Evolutionary conservation across 2,797 vertebrate species (phyloP).

Genomic region (Gallinago solitaria): DNA sequence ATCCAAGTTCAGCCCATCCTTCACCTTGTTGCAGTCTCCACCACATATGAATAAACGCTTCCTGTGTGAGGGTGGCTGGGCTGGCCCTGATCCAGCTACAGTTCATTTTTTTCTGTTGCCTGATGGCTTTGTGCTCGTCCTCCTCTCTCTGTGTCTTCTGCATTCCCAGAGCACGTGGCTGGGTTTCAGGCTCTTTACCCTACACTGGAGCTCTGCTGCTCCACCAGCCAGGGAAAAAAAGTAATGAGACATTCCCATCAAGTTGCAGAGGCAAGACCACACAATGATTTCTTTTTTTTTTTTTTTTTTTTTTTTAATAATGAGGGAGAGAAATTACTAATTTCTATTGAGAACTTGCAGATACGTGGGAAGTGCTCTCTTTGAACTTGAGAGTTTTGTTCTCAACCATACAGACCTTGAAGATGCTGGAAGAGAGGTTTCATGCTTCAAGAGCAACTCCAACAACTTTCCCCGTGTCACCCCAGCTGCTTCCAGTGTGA

Average conservation of each 20-base stretch:
- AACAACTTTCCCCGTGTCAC: neutral
- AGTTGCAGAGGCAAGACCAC: neutral
- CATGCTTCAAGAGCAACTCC: neutral
- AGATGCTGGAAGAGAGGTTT: neutral
- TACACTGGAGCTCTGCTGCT: neutral
- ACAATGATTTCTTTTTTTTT: neutral
- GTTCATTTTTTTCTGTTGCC: neutral
- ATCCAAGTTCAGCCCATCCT: neutral
- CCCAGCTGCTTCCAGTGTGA: neutral
- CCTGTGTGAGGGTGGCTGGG: neutral
- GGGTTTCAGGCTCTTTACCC: neutral
- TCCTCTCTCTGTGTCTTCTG: neutral
- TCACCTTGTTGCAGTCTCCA: neutral
- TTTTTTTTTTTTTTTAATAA: neutral
- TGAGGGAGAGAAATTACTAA: neutral
- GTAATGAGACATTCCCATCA: neutral
- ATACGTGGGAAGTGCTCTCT: neutral
- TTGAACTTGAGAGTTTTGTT: neutral
- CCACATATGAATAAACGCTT: fast-evolving
- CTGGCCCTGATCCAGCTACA: neutral
- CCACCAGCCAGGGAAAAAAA: neutral
- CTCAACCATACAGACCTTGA: neutral
- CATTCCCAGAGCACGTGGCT: neutral
- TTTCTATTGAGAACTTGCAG: neutral
- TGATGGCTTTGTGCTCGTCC: neutral